Evolutionary conservation across 2,113 vertebrate genomes (phyloP), one percentile per base, ranked within the genome.

Genomic region (Spea bombifrons): DNA sequence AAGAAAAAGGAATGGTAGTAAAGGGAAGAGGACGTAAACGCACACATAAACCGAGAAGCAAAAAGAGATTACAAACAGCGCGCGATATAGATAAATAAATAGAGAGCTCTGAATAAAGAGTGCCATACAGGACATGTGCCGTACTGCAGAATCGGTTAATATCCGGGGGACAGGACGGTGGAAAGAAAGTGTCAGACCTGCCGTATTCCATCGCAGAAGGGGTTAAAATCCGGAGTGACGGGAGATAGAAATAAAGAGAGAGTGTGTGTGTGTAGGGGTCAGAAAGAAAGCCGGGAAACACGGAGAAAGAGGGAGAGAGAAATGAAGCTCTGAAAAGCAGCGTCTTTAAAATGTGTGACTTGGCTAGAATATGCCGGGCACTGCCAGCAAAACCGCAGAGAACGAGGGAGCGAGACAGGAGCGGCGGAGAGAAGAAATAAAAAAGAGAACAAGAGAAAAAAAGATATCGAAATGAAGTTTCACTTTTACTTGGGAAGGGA

Each of bases 301-400:
- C 71, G 76, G 46, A 78, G 66, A 77, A 66, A 76, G 76, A 74
- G 72, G 52, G 52, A 73, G 64, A 4, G 12, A 59, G 12, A 59
- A 59, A 59, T 12, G 1, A 66, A 48, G 66, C 61, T 79, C 77
- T 66, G 77, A 79, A 79, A 79, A 66, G 77, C 77, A 79, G 70
- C 61, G 70, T 55, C 77, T 79, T 79, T 79, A 73, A 74, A 74
- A 80, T 80, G 71, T 73, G 78, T 73, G 70, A 73, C 70, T 79
- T 79, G 77, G 77, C 77, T 73, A 52, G 52, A 59, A 79, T 57
- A 73, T 10, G 53, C 50, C 55, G 77, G 77, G 77, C 70, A 73
- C 43, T 73, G 77, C 77, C 77, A 79, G 71, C 70, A 55, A 78
- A 72, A 78, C 76, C 76, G 61, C 76, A 78, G 49, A 53, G 77